Percentiles rank a stretch among this genome's conserved stretches.
These are phyloP conservation scores for Augochlorella aurata DNA, from an alignment of 2,888 invertebrate species.

Conservation along the genomic window DNA sequence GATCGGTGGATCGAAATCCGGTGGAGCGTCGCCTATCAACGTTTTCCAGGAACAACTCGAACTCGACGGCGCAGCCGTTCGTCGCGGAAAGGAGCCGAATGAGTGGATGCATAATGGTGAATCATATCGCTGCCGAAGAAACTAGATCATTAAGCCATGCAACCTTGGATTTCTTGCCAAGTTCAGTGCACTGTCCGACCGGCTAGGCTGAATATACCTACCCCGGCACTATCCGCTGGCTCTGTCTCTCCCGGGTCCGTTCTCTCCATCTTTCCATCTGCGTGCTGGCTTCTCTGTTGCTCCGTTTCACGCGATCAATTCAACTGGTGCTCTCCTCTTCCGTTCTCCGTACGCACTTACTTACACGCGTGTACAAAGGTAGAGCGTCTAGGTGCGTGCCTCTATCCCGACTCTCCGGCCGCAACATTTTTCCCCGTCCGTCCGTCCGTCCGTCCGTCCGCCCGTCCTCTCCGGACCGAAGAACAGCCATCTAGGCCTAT, in stretches of 20 bases:
- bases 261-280: conserved; percentile 18
- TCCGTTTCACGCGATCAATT: conserved; percentile 40
- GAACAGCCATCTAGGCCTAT: conserved; percentile 76
- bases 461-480: not conserved
- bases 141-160: conserved; percentile 80
- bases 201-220: conserved; percentile 68
- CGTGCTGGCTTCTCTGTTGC: not conserved
- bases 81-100: conserved; percentile 38
- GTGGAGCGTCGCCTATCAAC: not conserved
- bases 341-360: conserved; percentile 38
- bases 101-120: conserved; percentile 73
- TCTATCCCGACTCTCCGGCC: conserved; percentile 5
- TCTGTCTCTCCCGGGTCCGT: not conserved
- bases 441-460: not conserved
- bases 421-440: conserved; percentile 19
- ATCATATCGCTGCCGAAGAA: conserved; percentile 74
- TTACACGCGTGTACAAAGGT: conserved; percentile 32
- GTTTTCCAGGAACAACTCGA: not conserved
- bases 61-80: not conserved
- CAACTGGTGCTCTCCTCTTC: conserved; percentile 20
- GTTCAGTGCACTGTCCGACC: conserved; percentile 79
- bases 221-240: conserved; percentile 58
- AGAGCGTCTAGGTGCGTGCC: conserved; percentile 3
- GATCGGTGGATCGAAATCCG: not conserved
- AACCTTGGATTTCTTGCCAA: conserved; percentile 81